Base-by-base conservation (phyloP, 2,797 vertebrate species). In the Macropus fuliginosus region DNA sequence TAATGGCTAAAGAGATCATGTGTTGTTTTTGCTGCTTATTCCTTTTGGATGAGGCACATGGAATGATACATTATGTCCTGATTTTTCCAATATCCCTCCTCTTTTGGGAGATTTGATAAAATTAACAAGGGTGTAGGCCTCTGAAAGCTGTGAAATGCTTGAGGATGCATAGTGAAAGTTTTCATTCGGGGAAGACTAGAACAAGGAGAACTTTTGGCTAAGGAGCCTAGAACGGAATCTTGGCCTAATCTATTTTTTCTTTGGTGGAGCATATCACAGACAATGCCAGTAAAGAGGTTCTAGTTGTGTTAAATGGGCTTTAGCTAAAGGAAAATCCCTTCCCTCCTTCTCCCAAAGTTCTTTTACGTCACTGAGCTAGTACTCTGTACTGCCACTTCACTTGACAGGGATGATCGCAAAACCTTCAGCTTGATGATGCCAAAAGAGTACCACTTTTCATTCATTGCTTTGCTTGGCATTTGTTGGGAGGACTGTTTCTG, bases 391-490 rank as follows among this genome's bases (percentile, higher is more conserved):
- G 92, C 91, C 56, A 55, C 31, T 96, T 96, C 62, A 66, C 54
- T 91, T 46, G 91, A 87, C 29, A 93, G n/a, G 54, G 66, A 74
- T 54, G 9, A 90, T 95, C 91, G 96, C 54, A 93, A 95, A 98
- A 57, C 46, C 66, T 95, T 97, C 46, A 94, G 56, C 81, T 94
- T 96, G 66, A 66, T 74, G 56, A 89, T 93, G 56, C 59, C 59
- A 96, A 87, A 96, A 97, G 87, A 95, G 34, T 91, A 96, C 92
- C 96, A 90, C 91, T 96, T 93, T 97, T 87, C 40, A 81, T 81
- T 56, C 1, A 5, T 90, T 96, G n/a, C 54, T 98, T 96, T 96
- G 56, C 74, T 93, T 92, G 91, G 91, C 93, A 97, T 89, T n/a
- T 0, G 81, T 96, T 95, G 46, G 92, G 55, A 57, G 55, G 89